Conservation (phyloP, 2,888 invertebrate species). For the Maniola hyperantus region DNA sequence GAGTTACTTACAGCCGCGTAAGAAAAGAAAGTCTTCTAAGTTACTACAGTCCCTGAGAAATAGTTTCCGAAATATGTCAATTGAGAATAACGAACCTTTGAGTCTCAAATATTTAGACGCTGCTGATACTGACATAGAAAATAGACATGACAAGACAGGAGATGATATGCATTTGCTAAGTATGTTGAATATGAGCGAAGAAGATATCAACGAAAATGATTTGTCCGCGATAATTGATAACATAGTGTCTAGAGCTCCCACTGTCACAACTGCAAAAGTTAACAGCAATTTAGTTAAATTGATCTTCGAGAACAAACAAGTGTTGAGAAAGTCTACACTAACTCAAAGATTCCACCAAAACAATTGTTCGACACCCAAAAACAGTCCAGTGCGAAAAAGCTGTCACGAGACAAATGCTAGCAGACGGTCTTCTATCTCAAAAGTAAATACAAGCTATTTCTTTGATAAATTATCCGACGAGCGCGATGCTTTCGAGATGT, state of each 20-base stretch:
- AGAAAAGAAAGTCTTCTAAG: conserved; percentile 55
- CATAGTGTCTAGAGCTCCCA: conserved; percentile 59
- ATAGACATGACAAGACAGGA: conserved; percentile 31
- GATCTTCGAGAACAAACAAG: conserved; percentile 52
- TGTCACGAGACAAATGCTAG: conserved; percentile 45
- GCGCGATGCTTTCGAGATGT: conserved; percentile 84
- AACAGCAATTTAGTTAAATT: conserved; percentile 64
- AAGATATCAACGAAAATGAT: conserved; percentile 54
- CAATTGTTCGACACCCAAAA: conserved; percentile 70
- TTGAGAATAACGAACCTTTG: conserved; percentile 40
- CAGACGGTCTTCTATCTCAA: conserved; percentile 47
- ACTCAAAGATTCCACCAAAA: conserved; percentile 53
- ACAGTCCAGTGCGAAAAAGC: conserved; percentile 54
- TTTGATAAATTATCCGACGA: conserved; percentile 75
- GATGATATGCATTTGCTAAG: conserved; percentile 50
- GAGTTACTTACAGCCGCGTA: conserved; percentile 62
- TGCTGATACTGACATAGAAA: conserved; percentile 43
- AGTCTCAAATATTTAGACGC: conserved; percentile 16
- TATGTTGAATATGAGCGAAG: conserved; percentile 53
- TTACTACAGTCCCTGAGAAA: conserved; percentile 47
- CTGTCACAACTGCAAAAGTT: conserved; percentile 59
- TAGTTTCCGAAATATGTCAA: conserved; percentile 58
- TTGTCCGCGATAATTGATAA: conserved; percentile 68
- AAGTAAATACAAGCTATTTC: conserved; percentile 77
- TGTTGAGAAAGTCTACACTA: conserved; percentile 45